These are phyloP conservation scores for Dasysyrphus albostriatus DNA, from an alignment of 2,888 invertebrate species.

Conservation along the genomic window DNA sequence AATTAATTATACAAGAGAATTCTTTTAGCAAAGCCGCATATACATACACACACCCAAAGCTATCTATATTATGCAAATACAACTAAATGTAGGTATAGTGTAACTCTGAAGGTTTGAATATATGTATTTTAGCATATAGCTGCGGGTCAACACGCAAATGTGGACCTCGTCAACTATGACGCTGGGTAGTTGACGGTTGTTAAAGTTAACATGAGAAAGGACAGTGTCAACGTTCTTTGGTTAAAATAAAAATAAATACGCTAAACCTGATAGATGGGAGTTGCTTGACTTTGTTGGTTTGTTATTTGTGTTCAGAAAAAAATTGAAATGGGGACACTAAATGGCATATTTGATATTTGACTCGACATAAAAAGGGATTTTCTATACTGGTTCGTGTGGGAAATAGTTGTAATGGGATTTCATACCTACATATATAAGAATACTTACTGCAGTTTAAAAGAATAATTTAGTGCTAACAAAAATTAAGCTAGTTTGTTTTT, in stretches of 20 bases:
- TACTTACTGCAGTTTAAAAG: no score
- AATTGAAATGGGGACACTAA: conserved; percentile 27
- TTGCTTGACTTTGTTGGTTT: conserved; percentile 43
- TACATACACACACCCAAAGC: background rate
- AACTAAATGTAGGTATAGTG: background rate
- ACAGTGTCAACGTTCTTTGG: conserved; percentile 67
- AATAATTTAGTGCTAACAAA: no score
- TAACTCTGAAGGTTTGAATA: background rate
- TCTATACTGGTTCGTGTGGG: conserved; percentile 8
- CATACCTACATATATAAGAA: no score
- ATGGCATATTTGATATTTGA: conserved; percentile 25
- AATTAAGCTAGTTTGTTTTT: no score
- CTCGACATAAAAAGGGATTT: conserved; percentile 27
- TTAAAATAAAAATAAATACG: background rate
- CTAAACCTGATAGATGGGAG: conserved; percentile 7
- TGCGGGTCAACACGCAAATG: conserved; percentile 74
- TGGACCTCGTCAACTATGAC: conserved; percentile 74
- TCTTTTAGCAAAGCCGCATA: conserved; percentile 38
- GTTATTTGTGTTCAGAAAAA: conserved; percentile 1
- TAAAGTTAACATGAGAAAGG: conserved; percentile 46
- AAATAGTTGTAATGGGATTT: conserved; percentile 8
- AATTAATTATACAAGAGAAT: conserved; percentile 72
- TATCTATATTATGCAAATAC: background rate
- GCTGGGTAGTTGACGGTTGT: conserved; percentile 69
- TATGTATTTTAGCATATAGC: conserved; percentile 59